Conservation (phyloP, 2,888 invertebrate genomes). For the Luffia ferchaultella region DNA sequence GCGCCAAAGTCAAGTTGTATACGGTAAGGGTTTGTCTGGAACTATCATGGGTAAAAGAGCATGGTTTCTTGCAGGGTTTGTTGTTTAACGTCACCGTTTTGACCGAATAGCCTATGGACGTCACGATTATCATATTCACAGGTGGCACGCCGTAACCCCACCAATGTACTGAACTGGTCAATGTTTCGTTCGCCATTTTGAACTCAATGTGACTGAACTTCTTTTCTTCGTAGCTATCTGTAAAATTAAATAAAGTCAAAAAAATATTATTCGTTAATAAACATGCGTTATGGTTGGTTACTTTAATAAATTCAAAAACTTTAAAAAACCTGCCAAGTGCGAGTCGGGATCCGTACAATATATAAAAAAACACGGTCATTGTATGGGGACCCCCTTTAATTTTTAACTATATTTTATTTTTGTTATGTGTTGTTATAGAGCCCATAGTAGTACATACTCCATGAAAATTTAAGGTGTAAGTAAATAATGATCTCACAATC, state of each 20-base stretch:
- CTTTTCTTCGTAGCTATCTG: slow-evolving; percentile 68
- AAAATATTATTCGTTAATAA: no score
- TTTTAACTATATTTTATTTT: no score
- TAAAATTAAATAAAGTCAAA: slow-evolving; percentile 18
- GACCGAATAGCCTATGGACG: slow-evolving; percentile 16
- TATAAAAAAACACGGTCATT: no score
- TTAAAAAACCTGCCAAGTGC: no score
- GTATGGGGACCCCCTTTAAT: no score
- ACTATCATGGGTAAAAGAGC: slow-evolving; percentile 28
- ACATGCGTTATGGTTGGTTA: no score
- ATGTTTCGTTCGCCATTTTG: slow-evolving; percentile 25
- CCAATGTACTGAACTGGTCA: slow-evolving; percentile 38
- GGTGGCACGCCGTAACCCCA: slow-evolving; percentile 57
- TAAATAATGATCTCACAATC: no score
- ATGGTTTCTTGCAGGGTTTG: slow-evolving; percentile 27
- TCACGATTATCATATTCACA: slow-evolving; percentile 31
- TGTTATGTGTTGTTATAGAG: no score
- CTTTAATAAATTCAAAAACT: no score
- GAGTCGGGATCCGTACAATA: neutral
- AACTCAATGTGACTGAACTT: slow-evolving; percentile 65
- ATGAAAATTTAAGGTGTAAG: no score
- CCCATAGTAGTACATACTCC: no score
- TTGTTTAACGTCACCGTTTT: slow-evolving; percentile 32
- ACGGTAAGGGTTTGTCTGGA: slow-evolving; percentile 30
- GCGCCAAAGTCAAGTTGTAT: slow-evolving; percentile 29